A percentile compares a stretch with the other conserved stretches of the same genome.
Evolutionary conservation across 2,113 vertebrate genomes (phyloP).

Genomic region (Scomber scombrus): DNA sequence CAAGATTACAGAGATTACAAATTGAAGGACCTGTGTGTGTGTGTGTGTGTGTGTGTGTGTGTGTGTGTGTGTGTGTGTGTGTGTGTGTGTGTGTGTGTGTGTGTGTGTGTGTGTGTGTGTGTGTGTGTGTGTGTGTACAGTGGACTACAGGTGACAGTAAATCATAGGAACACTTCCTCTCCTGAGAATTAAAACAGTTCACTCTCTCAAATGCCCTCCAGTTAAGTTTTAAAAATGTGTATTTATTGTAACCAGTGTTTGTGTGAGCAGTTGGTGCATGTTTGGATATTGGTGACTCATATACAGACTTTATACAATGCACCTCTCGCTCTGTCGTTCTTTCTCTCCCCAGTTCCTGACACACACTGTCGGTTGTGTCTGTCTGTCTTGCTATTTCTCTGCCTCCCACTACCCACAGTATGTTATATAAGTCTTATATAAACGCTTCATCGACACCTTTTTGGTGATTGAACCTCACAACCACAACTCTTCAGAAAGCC

Average conservation of each 20-base stretch:
- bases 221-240: constrained; percentile 36
- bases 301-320: constrained; percentile 59
- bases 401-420: constrained; percentile 76
- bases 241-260: constrained; percentile 51
- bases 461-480: constrained; percentile 49
- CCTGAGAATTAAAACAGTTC: constrained; percentile 39
- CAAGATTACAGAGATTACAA: constrained; percentile 71
- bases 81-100: not conserved
- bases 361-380: constrained; percentile 41
- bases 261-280: constrained; percentile 52
- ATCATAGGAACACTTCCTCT: constrained; percentile 50
- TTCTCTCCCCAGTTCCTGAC: constrained; percentile 34
- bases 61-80: not conserved
- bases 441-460: constrained; percentile 75
- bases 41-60: not conserved
- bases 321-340: constrained; percentile 41
- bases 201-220: constrained; percentile 35
- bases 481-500: constrained; percentile 57
- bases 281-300: constrained; percentile 72
- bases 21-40: constrained; percentile 39
- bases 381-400: constrained; percentile 61
- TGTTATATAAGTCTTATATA: constrained; percentile 81
- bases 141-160: constrained; percentile 47
- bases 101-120: not conserved
- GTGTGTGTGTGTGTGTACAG: constrained; percentile 39